phyloP scores from a whole-genome alignment of 2,888 invertebrate species.

The Melolontha melolontha region DNA sequence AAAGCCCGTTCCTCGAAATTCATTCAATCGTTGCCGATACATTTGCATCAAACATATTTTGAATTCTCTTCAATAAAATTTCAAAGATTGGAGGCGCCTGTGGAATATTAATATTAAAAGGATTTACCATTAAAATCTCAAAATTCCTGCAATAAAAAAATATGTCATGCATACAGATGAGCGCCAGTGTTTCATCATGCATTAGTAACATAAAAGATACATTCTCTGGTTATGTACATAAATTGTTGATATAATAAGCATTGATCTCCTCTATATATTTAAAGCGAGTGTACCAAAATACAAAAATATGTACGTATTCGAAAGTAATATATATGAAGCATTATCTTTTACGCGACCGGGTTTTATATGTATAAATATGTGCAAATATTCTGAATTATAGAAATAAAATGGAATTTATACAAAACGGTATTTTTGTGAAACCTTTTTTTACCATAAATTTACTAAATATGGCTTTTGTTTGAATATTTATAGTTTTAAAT shows the following conservation, averaged over 20 bases:
- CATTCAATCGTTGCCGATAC: slow-evolving; percentile 2
- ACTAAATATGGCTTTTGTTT: too few relatives aligned
- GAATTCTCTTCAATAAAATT: slow-evolving; percentile 19
- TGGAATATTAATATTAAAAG: slow-evolving; percentile 55
- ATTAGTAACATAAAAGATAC: slow-evolving; percentile 15
- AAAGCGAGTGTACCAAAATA: background rate
- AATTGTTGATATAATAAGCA: slow-evolving; percentile 26
- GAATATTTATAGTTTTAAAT: too few relatives aligned
- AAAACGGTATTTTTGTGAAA: too few relatives aligned
- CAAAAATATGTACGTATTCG: background rate
- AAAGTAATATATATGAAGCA: background rate
- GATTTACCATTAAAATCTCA: slow-evolving; percentile 47
- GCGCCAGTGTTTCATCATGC: slow-evolving; percentile 1
- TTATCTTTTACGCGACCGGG: too few relatives aligned
- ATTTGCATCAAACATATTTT: slow-evolving; percentile 3
- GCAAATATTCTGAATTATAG: too few relatives aligned
- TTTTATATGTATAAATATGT: too few relatives aligned
- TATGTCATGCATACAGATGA: slow-evolving; percentile 58
- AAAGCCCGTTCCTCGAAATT: background rate
- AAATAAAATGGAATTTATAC: too few relatives aligned
- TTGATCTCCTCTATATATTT: slow-evolving; percentile 3
- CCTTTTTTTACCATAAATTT: too few relatives aligned
- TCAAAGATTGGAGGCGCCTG: slow-evolving; percentile 47
- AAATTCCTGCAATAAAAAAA: slow-evolving; percentile 54
- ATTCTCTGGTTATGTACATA: slow-evolving; percentile 10